phyloP scores from a whole-genome alignment of 2,888 invertebrate genomes.

The Galerucella nymphaeae region DNA sequence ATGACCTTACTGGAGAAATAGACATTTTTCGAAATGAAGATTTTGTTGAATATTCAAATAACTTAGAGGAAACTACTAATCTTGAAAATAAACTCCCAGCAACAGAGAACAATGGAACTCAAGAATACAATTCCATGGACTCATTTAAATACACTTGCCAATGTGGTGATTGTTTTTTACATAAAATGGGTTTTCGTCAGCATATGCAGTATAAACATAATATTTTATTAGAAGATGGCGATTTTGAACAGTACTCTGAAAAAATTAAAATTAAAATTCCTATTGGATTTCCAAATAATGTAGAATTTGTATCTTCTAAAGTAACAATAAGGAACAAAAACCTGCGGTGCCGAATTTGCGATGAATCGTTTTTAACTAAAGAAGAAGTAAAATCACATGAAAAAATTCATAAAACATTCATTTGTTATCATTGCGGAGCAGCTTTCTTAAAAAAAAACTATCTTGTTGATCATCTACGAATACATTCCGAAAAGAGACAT shows the following conservation, averaged over 20 bases:
- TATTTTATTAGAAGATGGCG: slow-evolving; percentile 20
- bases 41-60: slow-evolving; percentile 1
- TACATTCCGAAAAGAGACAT: slow-evolving; percentile 50
- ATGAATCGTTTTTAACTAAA: slow-evolving; percentile 27
- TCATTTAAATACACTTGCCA: slow-evolving; percentile 37
- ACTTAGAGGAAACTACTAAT: not conserved
- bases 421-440: slow-evolving; percentile 48
- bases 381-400: slow-evolving; percentile 35
- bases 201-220: slow-evolving; percentile 36
- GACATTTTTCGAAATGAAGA: slow-evolving; percentile 12
- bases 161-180: slow-evolving; percentile 38
- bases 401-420: slow-evolving; percentile 44
- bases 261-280: slow-evolving; percentile 34
- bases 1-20: slow-evolving; percentile 12
- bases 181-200: slow-evolving; percentile 36
- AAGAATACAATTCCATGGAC: slow-evolving; percentile 26
- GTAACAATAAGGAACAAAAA: slow-evolving; percentile 26
- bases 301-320: slow-evolving; percentile 35
- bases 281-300: slow-evolving; percentile 30
- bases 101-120: slow-evolving; percentile 12
- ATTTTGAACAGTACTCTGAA: slow-evolving; percentile 31
- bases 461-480: slow-evolving; percentile 46
- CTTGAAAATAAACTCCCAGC: not conserved
- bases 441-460: slow-evolving; percentile 47
- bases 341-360: slow-evolving; percentile 36